Base-by-base conservation (phyloP, 2,113 vertebrate genomes). In the Gasterosteus aculeatus region DNA sequence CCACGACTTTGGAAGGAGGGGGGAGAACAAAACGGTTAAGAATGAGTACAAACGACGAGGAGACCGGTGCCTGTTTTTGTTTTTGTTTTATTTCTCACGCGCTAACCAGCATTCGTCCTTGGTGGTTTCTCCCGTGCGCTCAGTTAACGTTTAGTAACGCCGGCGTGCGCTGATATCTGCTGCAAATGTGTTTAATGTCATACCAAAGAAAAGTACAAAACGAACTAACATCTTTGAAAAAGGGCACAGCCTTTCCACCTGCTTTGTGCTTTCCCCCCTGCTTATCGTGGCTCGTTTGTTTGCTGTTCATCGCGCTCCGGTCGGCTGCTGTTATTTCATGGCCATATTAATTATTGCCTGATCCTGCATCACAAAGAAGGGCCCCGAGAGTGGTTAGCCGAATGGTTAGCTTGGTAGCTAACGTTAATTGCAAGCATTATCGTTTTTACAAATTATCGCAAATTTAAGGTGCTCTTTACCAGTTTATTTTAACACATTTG, bases 341-440 rank as follows among this genome's bases (percentile, higher is more conserved):
- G 80, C 80, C 83, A 77, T 87, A 92, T 93, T 89, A 90, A 92
- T 92, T 89, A 92, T 92, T 91, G 87, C 77, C 73, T 78, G 88
- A 89, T 90, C 86, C 83, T 62, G 79, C 89, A 93, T 93, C 91
- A 93, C 92, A 93, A 93, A 92, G 91, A 82, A 79, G 87, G 89
- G 86, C 88, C 89, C 89, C 79, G 76, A 78, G 44, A 86, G 59
- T 89, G 83, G 66, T 86, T 87, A 92, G 92, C 92, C 81, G 22
- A 59, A 74, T 69, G 82, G 72, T 85, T 87, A 85, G 85, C 88
- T 68, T 22, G 58, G 64, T 38, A 18, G 87, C 84, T 90, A 85
- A 29, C 53, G 53, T 56, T 56, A 56, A 90, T 83, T 84, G 83
- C 18, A 22, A 26, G 63, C 47, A 31, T 44, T 39, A 46, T 64